Evolutionary conservation across 2,888 invertebrate genomes (phyloP).

Genomic region (Xanthia togata): DNA sequence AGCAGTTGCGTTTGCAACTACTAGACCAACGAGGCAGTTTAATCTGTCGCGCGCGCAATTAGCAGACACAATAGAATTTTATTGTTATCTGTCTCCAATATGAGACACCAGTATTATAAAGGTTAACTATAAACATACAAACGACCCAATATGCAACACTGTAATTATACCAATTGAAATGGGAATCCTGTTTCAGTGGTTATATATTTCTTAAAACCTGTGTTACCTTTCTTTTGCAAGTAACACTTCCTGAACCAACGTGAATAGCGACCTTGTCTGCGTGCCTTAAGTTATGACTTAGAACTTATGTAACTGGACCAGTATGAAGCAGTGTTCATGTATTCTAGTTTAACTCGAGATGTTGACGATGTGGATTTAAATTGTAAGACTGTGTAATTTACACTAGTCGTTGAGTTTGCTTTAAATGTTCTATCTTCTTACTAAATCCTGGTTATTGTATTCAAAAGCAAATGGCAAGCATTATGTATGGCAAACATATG

Average conservation of each 20-base stretch:
- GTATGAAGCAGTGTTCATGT: slow-evolving; percentile 55
- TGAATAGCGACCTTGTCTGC: slow-evolving; percentile 65
- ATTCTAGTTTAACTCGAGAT: slow-evolving; percentile 41
- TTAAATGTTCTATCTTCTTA: not conserved
- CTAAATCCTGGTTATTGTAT: slow-evolving; percentile 15
- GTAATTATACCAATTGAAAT: no score
- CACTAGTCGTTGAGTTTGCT: slow-evolving; percentile 12
- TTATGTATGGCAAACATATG: not conserved
- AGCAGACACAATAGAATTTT: no score
- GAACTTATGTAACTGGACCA: slow-evolving; percentile 67
- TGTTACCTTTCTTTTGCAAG: slow-evolving; percentile 27
- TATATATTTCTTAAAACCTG: not conserved
- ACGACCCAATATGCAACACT: no score
- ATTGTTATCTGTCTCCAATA: no score
- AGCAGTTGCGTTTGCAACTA: no score
- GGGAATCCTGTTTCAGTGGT: no score
- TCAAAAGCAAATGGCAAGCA: not conserved
- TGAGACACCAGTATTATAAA: no score
- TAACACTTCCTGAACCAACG: slow-evolving; percentile 54
- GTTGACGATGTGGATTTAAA: slow-evolving; percentile 38
- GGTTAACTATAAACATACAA: not conserved
- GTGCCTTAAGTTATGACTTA: slow-evolving; percentile 39
- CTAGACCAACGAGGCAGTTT: no score
- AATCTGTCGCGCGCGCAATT: no score
- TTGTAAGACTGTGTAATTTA: slow-evolving; percentile 38